Evolutionary conservation across 2,888 invertebrate genomes (phyloP), one percentile per base, ranked within the genome.

Genomic region (Zonitis immaculata): DNA sequence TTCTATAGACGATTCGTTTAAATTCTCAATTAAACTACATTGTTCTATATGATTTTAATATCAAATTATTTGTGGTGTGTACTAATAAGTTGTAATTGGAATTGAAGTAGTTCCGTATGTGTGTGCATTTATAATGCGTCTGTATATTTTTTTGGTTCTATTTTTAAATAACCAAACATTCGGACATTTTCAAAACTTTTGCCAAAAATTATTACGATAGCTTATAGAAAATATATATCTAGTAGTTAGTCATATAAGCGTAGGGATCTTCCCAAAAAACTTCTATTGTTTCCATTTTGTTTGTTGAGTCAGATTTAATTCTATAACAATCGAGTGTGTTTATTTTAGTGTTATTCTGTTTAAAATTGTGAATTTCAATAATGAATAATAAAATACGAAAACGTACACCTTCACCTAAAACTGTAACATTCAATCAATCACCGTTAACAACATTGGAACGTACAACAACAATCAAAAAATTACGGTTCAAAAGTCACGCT

Each of bases 361-460:
- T n/a, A n/a, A n/a, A 32, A 47, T 58, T 50, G 52, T 52, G 52
- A 44, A 27, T 43, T 25, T 49, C 11, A 20, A 14, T 7, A 18
- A 82, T 82, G 82, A 79, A 81, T 65, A 66, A 46, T 49, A 67
- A 81, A 64, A 78, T 82, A 78, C 82, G 83, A 79, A 80, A 79
- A 78, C 82, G 83, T 74, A 82, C 83, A 50, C 81, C 82, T 70
- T 82, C 82, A 73, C 83, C 83, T 58, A 83, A 84, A 73, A 79
- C 82, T 35, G 83, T 84, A 63, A 83, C 83, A 67, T 84, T 84
- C 73, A 82, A 83, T 72, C 82, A 82, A 59, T 79, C 82, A 59
- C 79, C 82, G 57, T 81, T 82, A 64, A 76, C 82, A 59, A 81
- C 81, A 61, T 56, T 70, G 62, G 82, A 81, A 70, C 79, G 77